These are phyloP conservation scores for Leptinotarsa rubiginosa DNA, from an alignment of 2,888 invertebrate species.

Conservation along the genomic window DNA sequence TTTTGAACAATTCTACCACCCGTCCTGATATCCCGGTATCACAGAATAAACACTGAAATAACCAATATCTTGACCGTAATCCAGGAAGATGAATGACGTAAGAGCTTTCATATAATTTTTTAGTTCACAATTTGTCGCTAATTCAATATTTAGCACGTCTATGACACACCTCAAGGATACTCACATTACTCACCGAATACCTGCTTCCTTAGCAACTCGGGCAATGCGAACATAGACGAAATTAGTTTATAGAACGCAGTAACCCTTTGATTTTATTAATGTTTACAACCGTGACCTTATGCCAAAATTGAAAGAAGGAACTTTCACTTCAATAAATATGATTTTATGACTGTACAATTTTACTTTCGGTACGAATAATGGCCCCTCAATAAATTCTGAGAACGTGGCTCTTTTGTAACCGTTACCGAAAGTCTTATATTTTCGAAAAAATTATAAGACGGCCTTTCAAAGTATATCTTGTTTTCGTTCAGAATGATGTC, in stretches of 20 bases:
- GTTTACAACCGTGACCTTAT: slow-evolving; percentile 24
- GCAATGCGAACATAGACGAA: slow-evolving; percentile 11
- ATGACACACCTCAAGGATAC: slow-evolving; percentile 1
- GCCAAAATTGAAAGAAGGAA: slow-evolving; percentile 17
- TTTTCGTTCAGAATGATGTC: slow-evolving; percentile 21
- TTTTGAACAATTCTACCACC: too few species aligned
- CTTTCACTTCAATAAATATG: slow-evolving; percentile 25
- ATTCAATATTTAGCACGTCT: slow-evolving; percentile 6
- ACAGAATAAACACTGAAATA: too few species aligned
- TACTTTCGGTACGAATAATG: slow-evolving; percentile 23
- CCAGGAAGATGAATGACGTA: too few species aligned
- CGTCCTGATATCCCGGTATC: too few species aligned
- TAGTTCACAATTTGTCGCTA: too few species aligned
- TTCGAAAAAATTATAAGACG: slow-evolving; percentile 29
- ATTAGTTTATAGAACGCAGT: slow-evolving; percentile 19
- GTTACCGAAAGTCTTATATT: slow-evolving; percentile 10
- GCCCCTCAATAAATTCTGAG: slow-evolving; percentile 31
- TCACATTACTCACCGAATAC: not conserved
- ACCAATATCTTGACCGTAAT: too few species aligned
- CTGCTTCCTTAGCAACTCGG: slow-evolving; percentile 8
- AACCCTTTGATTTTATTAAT: slow-evolving; percentile 20
- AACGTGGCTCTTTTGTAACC: slow-evolving; percentile 29
- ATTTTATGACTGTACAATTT: slow-evolving; percentile 29
- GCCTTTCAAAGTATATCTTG: slow-evolving; percentile 19
- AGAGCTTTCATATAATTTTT: too few species aligned